Conservation (phyloP, 2,888 invertebrate genomes). For the Drosophila formosana region DNA sequence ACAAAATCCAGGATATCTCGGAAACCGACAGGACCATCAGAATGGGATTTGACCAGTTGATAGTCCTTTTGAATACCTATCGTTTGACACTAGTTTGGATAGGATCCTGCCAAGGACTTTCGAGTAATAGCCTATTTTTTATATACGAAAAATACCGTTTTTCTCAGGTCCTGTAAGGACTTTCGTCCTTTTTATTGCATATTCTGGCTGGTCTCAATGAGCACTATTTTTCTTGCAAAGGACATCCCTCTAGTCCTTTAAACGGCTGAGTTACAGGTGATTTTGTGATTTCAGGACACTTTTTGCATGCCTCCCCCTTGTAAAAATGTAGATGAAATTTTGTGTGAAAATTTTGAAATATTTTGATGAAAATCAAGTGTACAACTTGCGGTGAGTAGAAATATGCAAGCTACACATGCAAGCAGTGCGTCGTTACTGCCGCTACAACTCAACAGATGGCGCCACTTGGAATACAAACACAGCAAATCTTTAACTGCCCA, state of each 20-base stretch:
- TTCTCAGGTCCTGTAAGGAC: constrained; percentile 8
- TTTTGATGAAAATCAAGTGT: constrained; percentile 2
- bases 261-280: neutral
- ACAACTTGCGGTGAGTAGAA: neutral
- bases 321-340: neutral
- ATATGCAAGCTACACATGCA: neutral
- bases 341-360: neutral
- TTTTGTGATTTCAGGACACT: neutral
- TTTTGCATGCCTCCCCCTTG: neutral
- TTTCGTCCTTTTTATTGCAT: constrained; percentile 6
- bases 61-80: neutral
- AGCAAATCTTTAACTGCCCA: neutral
- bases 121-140: neutral
- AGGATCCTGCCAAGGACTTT: neutral
- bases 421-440: neutral
- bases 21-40: neutral
- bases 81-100: neutral
- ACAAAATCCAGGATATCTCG: neutral
- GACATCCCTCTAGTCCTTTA: constrained; percentile 3
- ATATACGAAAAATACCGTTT: neutral
- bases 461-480: neutral
- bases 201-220: neutral
- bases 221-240: neutral
- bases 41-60: neutral
- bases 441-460: constrained; percentile 5